Percentiles rank a stretch among this genome's conserved stretches.
Conservation (phyloP, 2,113 vertebrate species). For the Arizona elegans region DNA sequence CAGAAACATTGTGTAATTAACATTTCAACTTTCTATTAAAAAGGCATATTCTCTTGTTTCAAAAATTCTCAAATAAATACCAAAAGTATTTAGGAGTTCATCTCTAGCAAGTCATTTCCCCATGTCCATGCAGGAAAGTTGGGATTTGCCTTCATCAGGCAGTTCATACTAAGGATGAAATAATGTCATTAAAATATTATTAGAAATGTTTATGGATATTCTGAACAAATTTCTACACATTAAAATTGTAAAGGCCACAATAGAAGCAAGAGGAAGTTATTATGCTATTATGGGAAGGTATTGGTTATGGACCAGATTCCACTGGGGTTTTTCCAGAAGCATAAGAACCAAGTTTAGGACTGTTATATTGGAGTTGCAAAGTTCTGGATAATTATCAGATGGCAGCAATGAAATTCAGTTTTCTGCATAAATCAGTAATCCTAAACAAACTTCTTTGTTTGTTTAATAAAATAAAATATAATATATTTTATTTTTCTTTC, state of each 20-base stretch:
- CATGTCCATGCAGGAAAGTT: background rate
- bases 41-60: background rate
- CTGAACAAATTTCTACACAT: background rate
- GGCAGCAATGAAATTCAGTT: background rate
- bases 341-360: background rate
- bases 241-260: background rate
- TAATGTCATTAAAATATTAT: background rate
- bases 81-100: background rate
- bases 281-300: background rate
- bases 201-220: background rate
- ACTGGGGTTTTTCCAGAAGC: background rate
- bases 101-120: background rate
- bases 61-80: background rate
- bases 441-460: background rate
- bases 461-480: background rate
- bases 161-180: background rate
- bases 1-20: background rate
- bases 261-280: background rate
- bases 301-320: background rate
- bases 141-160: background rate
- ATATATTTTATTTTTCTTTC: background rate
- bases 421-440: background rate
- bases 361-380: background rate
- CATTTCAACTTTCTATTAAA: background rate
- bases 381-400: background rate